phyloP scores from a whole-genome alignment of 2,113 vertebrate genomes.

The Oreochromis spilurus region DNA sequence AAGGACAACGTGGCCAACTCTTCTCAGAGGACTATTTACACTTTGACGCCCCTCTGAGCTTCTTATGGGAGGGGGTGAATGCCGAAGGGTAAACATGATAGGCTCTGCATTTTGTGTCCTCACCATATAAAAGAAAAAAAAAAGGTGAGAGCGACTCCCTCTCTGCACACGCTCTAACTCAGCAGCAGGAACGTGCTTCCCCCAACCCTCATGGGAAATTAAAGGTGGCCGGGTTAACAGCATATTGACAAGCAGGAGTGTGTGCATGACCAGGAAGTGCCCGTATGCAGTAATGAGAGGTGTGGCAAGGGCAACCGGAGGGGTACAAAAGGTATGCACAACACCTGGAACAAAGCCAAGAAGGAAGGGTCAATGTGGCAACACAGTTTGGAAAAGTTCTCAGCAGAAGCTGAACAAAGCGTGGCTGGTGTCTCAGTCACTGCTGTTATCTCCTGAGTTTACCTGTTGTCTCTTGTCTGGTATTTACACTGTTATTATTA shows the following conservation, averaged over 20 bases:
- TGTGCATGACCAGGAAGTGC: constrained; percentile 42
- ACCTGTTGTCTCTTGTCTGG: neutral
- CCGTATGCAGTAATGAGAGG: constrained; percentile 13
- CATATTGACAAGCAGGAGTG: constrained; percentile 32
- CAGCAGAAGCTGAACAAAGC: neutral
- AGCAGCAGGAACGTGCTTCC: neutral
- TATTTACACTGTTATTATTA: neutral
- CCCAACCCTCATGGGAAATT: constrained; percentile 46
- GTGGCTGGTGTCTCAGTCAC: neutral
- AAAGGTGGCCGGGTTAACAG: constrained; percentile 42
- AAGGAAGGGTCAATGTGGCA: neutral
- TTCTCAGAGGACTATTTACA: constrained; percentile 12
- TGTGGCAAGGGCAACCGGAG: constrained; percentile 1
- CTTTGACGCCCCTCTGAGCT: constrained; percentile 3
- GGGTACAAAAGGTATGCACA: constrained; percentile 12
- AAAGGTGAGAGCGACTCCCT: neutral
- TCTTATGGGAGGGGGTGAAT: neutral
- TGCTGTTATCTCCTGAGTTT: neutral
- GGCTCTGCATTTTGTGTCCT: neutral
- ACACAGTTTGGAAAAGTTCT: neutral
- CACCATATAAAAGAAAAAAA: neutral
- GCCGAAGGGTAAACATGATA: constrained; percentile 15
- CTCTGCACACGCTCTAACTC: neutral
- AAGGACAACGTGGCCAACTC: constrained; percentile 1
- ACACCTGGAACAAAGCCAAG: constrained; percentile 36